Evolutionary conservation across 1,140 invertebrate species (phyloP), one percentile per base, ranked within the genome.

Genomic region (Drosophila ficusphila): DNA sequence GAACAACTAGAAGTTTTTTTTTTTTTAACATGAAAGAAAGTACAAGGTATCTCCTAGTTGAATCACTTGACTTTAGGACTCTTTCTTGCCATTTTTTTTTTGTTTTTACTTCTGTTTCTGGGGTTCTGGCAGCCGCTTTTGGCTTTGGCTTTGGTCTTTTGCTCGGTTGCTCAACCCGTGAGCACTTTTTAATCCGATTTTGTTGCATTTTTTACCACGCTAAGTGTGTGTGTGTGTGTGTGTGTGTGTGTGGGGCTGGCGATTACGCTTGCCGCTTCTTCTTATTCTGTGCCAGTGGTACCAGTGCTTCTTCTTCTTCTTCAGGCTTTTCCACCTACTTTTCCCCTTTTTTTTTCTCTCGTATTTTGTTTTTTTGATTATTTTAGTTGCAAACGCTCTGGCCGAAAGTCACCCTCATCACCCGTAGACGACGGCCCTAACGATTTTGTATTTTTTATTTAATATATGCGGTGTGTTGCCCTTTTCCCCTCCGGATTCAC

Each of bases 141-240:
- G 58, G 60, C 72, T 54, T 78, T 78, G 69, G 75, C 76, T 79
- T 64, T 73, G 58, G 58, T 62, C 57, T 58, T 64, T 71, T 70
- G 56, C 74, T 74, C 65, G 56, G 76, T 46, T 68, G 81, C 65
- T 72, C 76, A 86, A 61, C 71, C 70, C 72, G 56, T 75, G 72
- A 82, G 83, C 83, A 70, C 70, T 77, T 77, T 71, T 88, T 88
- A 88, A 88, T 89, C 82, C 82, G 82, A 88, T 88, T 88, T 88
- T 71, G 74, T 64, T 76, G 74, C 69, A 78, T 88, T 88, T 82
- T 81, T 78, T 76, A 61, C 77, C 69, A 67, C 60, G 77, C 54
- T 73, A n/a, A 33, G 19, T 41, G 14, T 58, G 36, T 70, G 34
- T 44, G 41, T 53, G 52, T 61, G 65, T 85, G 79, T 61, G 78